Evolutionary conservation across 2,113 vertebrate genomes (phyloP).

Genomic region (Tamias sibiricus): DNA sequence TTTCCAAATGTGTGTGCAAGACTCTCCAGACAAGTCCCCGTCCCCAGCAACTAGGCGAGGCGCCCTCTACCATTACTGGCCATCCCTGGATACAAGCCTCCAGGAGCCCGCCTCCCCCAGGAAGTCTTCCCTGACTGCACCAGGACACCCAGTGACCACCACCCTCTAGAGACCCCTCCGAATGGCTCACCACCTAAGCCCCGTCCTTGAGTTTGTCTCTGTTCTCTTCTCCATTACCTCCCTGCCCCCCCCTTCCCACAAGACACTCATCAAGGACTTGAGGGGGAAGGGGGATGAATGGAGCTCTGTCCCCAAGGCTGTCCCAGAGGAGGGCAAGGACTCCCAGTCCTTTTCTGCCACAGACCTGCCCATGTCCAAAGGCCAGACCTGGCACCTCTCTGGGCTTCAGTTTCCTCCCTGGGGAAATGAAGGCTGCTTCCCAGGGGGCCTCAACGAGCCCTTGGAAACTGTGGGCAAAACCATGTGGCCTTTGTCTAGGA

Average conservation of each 20-base stretch:
- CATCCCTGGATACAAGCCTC: neutral
- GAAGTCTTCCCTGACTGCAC: neutral
- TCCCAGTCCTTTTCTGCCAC: neutral
- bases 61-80: neutral
- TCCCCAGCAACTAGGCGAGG: neutral
- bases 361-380: neutral
- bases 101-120: neutral
- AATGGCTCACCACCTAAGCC: neutral
- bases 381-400: neutral
- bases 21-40: neutral
- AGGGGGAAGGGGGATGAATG: neutral
- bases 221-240: neutral
- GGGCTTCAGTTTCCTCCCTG: neutral
- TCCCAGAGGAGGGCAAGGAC: neutral
- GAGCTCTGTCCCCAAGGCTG: neutral
- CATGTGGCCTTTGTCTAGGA: neutral
- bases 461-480: neutral
- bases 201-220: neutral
- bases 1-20: accelerated
- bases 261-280: neutral
- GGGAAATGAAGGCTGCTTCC: neutral
- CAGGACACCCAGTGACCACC: neutral
- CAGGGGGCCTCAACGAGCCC: neutral
- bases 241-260: accelerated
- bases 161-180: neutral